These are phyloP conservation scores for Craniophora ligustri DNA, from an alignment of 2,888 invertebrate genomes.

Conservation along the genomic window DNA sequence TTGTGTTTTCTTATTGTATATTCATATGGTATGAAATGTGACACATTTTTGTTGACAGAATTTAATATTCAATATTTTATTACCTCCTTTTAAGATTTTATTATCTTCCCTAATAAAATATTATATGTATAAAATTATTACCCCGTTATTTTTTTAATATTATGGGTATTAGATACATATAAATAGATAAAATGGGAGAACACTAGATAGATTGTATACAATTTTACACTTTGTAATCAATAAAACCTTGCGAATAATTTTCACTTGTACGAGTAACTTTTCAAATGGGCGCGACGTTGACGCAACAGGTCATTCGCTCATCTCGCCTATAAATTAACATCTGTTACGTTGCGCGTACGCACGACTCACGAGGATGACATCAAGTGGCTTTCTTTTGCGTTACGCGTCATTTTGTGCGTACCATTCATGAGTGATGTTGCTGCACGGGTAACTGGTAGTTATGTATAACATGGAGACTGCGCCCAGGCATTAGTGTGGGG, in stretches of 20 bases:
- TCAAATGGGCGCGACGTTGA: slow-evolving; percentile 28
- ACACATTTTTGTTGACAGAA: too few species aligned
- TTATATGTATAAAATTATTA: too few species aligned
- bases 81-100: too few species aligned
- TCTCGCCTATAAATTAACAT: slow-evolving; percentile 48
- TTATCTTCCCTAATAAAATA: too few species aligned
- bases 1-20: too few species aligned
- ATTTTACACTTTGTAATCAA: background rate
- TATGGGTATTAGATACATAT: too few species aligned
- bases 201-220: too few species aligned
- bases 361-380: slow-evolving; percentile 1
- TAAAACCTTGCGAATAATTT: slow-evolving; percentile 29
- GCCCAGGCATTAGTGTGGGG: too few species aligned
- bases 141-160: too few species aligned
- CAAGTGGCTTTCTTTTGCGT: slow-evolving; percentile 49
- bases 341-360: slow-evolving; percentile 43
- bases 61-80: too few species aligned
- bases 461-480: background rate
- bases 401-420: slow-evolving; percentile 13
- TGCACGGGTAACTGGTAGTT: background rate
- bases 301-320: slow-evolving; percentile 43
- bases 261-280: slow-evolving; percentile 24
- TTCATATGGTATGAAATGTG: too few species aligned
- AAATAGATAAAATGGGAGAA: too few species aligned
- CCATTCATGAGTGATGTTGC: slow-evolving; percentile 16